phyloP scores from a whole-genome alignment of 2,113 vertebrate species.

The Eptesicus fuscus region DNA sequence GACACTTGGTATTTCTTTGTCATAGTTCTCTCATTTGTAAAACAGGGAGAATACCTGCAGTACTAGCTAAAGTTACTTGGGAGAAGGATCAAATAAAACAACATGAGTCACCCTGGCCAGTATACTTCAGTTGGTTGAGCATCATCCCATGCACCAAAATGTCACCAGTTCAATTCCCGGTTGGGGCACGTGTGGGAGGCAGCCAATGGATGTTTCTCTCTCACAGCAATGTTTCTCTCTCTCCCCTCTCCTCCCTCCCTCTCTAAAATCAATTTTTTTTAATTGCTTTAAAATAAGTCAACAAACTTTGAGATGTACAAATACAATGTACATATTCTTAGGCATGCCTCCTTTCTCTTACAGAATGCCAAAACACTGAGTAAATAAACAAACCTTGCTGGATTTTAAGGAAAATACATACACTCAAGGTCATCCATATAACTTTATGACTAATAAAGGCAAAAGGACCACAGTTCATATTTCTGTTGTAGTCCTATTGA shows the following conservation, averaged over 20 bases:
- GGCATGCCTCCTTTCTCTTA: not conserved
- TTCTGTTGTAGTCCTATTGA: conserved; percentile 15
- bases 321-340: conserved; percentile 17
- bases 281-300: not conserved
- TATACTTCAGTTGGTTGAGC: too few relatives aligned
- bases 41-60: conserved; percentile 22
- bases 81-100: conserved; percentile 44
- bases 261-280: too few relatives aligned
- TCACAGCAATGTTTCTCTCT: too few relatives aligned
- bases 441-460: conserved; percentile 20
- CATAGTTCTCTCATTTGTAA: conserved; percentile 38
- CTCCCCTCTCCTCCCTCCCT: too few relatives aligned
- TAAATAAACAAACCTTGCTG: conserved; percentile 21
- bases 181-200: too few relatives aligned
- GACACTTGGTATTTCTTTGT: conserved; percentile 38
- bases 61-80: conserved; percentile 3
- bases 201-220: too few relatives aligned
- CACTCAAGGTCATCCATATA: conserved; percentile 17
- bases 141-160: too few relatives aligned
- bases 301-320: conserved; percentile 28
- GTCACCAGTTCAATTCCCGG: too few relatives aligned
- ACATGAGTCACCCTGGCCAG: not conserved
- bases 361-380: not conserved
- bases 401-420: conserved; percentile 1
- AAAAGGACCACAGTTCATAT: conserved; percentile 31